Evolutionary conservation across 2,113 vertebrate genomes (phyloP), one percentile per base, ranked within the genome.

Genomic region (Gulo gulo): DNA sequence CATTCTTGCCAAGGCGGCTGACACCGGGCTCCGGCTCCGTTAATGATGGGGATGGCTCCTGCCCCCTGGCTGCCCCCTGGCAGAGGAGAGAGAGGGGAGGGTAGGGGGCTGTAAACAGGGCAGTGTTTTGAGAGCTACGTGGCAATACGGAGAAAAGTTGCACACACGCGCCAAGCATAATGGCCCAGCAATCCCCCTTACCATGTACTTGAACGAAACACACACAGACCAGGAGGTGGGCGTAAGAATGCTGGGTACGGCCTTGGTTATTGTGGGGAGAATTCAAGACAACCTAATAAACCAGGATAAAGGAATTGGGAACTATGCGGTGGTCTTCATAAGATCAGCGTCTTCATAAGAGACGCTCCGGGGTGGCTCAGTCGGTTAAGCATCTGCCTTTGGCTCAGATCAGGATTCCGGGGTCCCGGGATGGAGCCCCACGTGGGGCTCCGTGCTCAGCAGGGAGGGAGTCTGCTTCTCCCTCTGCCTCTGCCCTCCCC

Each of bases 81-180:
- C 61, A 81, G 65, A 7, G 6, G 50, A 10, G n/a, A 52, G 23
- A 57, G 55, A 71, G 26, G 21, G n/a, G 63, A 23, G 63, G 15
- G 29, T 0, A 39, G 29, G 4, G 0, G 6, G 26, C 3, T 9
- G 39, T 14, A 7, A 7, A 6, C 0, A 4, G 31, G 4, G 36
- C 59, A 0, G 1, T 8, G 24, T 57, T 88, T 42, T 7, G 15
- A 0, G 52, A 74, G 14, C 45, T 0, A 26, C 11, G 34, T 4
- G 65, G 55, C 52, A 26, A n/a, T 0, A 29, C 6, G 20, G 34
- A 50, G 21, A 34, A 4, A 52, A 23, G 79, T 6, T 26, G 36
- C n/a, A 16, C 26, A 47, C 31, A 11, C 0, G 67, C 8, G 1
- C 57, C n/a, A 65, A 34, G 16, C 3, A 2, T 1, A 12, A 55